Evolutionary conservation across 2,888 invertebrate species (phyloP), one percentile per base, ranked within the genome.

Genomic region (Latrodectus hesperus): DNA sequence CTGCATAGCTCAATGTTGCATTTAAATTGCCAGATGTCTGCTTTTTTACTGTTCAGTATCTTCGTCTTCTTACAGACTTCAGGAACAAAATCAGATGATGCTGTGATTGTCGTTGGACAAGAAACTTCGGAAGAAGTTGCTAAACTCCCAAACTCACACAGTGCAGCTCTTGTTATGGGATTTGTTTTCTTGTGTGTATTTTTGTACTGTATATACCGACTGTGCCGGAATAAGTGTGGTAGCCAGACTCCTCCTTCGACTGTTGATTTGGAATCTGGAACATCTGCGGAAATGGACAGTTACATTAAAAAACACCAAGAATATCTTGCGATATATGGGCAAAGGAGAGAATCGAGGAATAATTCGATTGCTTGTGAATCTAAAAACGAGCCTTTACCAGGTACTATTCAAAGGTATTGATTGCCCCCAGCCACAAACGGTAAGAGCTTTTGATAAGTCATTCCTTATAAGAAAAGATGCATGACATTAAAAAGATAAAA

Each of bases 91-190:
- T 72, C 86, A 8, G 72, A 76, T 2, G 86, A 87, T 9, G 76
- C 81, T 0, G 1, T 77, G 14, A 26, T 87, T 17, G 55, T 81
- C 1, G 51, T 77, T 5, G 81, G 75, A 17, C 74, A 68, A 10
- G 64, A 72, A 16, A 67, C 68, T 9, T n/a, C 67, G 3, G 67
- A 52, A n/a, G 81, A 82, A 9, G 77, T 55, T 11, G 71, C 85
- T 12, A n/a, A 51, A 1, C 52, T 87, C 9, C 86, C 86, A 8
- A 87, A 87, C 22, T 49, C 86, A 4, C 86, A 87, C 72, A 87
- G 86, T 49, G 86, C 86, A 10, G 76, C 86, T 6, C 60, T 87
- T 22, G 81, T 81, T 14, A 87, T 87, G 86, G 86, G 64, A 3
- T 77, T 81, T 53, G 81, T 87, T 1, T 81, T 87, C 17, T 60